phyloP scores from a whole-genome alignment of 1,140 invertebrate genomes.

The Lordiphosa clarofinis region DNA sequence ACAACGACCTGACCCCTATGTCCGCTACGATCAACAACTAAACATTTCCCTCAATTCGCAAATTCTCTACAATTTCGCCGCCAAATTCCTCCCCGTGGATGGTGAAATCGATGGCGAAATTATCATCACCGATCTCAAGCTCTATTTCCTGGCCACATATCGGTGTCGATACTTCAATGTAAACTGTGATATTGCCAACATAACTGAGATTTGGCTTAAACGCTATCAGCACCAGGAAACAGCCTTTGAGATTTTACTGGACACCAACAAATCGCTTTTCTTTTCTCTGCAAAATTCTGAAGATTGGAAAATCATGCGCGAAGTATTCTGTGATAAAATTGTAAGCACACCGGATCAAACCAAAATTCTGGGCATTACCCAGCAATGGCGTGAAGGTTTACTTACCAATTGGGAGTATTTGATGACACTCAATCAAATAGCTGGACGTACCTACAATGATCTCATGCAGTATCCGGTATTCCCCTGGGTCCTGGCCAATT shows the following conservation, averaged over 20 bases:
- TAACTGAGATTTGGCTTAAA: slow-evolving; percentile 87
- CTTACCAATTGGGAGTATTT: slow-evolving; percentile 97
- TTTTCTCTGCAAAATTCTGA: slow-evolving; percentile 86
- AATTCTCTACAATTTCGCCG: slow-evolving; percentile 77
- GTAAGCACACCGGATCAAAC: slow-evolving; percentile 56
- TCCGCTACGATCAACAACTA: slow-evolving; percentile 74
- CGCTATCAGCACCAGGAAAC: slow-evolving; percentile 89
- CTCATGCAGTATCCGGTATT: slow-evolving; percentile 97
- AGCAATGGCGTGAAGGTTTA: slow-evolving; percentile 88
- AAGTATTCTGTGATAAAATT: slow-evolving; percentile 79
- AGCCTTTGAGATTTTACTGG: slow-evolving; percentile 90
- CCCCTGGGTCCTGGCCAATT: slow-evolving; percentile 94
- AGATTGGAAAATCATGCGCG: slow-evolving; percentile 84
- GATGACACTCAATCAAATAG: slow-evolving; percentile 91
- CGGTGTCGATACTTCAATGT: slow-evolving; percentile 79
- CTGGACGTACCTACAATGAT: slow-evolving; percentile 96
- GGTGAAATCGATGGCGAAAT: slow-evolving; percentile 81
- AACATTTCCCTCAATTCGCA: slow-evolving; percentile 78
- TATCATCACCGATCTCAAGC: slow-evolving; percentile 74
- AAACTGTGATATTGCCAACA: slow-evolving; percentile 86
- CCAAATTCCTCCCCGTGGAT: slow-evolving; percentile 81
- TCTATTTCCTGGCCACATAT: slow-evolving; percentile 77
- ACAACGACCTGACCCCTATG: slow-evolving; percentile 48
- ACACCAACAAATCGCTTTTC: slow-evolving; percentile 88
- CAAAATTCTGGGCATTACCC: slow-evolving; percentile 66